Conservation (phyloP, 2,113 vertebrate species). For the Pluvialis apricaria region DNA sequence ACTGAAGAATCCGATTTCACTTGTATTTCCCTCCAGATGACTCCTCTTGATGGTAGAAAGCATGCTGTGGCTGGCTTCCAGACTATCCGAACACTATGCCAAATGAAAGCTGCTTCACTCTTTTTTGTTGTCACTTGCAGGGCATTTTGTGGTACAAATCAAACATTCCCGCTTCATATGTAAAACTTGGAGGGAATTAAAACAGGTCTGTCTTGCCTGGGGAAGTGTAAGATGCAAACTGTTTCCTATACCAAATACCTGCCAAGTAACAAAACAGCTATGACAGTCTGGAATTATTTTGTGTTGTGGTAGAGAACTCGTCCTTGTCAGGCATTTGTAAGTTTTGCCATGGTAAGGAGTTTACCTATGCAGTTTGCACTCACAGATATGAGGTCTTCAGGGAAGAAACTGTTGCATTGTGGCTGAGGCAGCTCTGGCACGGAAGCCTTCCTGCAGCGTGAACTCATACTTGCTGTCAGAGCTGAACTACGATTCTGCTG, state of each 20-base stretch:
- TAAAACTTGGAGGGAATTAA: not conserved
- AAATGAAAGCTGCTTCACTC: not conserved
- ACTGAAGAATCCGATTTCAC: accelerated
- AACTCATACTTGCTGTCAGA: not conserved
- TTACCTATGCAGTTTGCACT: not conserved
- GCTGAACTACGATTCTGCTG: not conserved
- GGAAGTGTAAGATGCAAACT: not conserved
- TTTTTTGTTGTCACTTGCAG: not conserved
- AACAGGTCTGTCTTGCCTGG: not conserved
- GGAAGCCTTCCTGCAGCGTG: not conserved
- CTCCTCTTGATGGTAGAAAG: not conserved
- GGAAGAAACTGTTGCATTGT: not conserved
- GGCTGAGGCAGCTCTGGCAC: not conserved
- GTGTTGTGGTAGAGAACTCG: not conserved
- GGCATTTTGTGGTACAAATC: not conserved
- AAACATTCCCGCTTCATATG: not conserved
- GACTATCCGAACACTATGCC: accelerated
- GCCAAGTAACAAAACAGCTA: not conserved
- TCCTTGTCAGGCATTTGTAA: not conserved
- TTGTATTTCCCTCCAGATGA: not conserved
- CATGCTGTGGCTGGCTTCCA: not conserved
- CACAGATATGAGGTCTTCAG: not conserved
- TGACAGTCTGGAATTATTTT: not conserved
- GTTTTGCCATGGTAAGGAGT: not conserved
- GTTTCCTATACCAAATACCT: not conserved